Base-by-base conservation (phyloP, 2,797 vertebrate genomes). In the Sandelia bainsii region DNA sequence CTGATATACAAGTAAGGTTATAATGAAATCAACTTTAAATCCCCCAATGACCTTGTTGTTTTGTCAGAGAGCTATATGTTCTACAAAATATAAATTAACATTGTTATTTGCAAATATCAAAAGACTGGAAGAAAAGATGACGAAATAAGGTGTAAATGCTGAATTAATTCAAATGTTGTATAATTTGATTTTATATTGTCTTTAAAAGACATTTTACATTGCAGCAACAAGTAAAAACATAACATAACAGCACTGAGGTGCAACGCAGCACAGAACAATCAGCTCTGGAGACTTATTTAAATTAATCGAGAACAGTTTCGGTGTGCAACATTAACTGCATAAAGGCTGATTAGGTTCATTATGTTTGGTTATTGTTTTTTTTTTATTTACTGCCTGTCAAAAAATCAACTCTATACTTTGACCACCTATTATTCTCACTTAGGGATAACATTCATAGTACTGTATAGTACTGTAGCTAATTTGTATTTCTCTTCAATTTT, bases 61-160 rank as follows among this genome's bases (percentile, higher is more conserved):
- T 67, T 57, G 25, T 51, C 59, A 71, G 45, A 71, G 45, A 56
- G 52, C 16, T 14, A 25, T 20, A 45, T 29, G 34, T 60, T 62
- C 22, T 46, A 17, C 17, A 69, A 39, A 80, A 40, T 50, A 68
- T 46, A 65, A 40, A 71, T 73, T 52, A 25, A 10, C 37, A 62
- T 56, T 42, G 25, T 65, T 57, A 71, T 32, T 64, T 45, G 34
- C 22, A 75, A 61, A 71, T 8, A 22, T 60, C 32, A 77, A 78
- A 61, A 17, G 25, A 39, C 13, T 50, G 48, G 62, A 69, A 25
- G 11, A 62, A 57, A 71, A 17, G 22, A 62, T 72, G 60, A 81
- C 71, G 69, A 63, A 76, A 81, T 69, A 59, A 62, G 42, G 3
- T 63, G 37, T 34, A 77, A 81, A 12, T 11, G 20, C 42, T 25